These are phyloP conservation scores for Carassius auratus DNA, from an alignment of 2,113 vertebrate species.

Conservation along the genomic window DNA sequence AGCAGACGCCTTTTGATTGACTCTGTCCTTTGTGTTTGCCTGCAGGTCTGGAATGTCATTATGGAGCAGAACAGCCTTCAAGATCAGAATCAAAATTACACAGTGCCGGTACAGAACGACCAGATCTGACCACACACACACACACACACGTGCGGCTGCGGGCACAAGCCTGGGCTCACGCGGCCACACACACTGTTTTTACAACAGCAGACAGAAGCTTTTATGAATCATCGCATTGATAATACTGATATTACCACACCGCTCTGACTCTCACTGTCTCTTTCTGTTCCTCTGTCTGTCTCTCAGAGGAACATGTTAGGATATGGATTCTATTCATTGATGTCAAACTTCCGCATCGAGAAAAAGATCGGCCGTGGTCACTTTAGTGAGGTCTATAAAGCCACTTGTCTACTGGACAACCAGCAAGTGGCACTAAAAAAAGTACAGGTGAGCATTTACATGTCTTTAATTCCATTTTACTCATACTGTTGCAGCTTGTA, in stretches of 20 bases:
- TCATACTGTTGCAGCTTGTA: not conserved
- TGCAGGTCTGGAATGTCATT: constrained; percentile 32
- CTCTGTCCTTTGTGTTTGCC: constrained; percentile 23
- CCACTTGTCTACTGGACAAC: constrained; percentile 85
- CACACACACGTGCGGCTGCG: not conserved
- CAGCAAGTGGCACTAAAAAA: constrained; percentile 92
- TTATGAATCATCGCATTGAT: not conserved
- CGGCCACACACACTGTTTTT: not conserved
- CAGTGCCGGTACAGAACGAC: constrained; percentile 15
- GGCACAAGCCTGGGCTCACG: not conserved
- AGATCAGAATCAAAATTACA: constrained; percentile 42
- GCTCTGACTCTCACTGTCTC: not conserved
- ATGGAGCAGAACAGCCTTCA: constrained; percentile 44
- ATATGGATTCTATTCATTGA: constrained; percentile 67
- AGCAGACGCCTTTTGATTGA: constrained; percentile 7
- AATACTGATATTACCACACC: not conserved
- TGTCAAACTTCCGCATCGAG: constrained; percentile 90
- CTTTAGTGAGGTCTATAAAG: constrained; percentile 95
- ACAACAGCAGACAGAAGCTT: not conserved
- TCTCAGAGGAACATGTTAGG: constrained; percentile 42
- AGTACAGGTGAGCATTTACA: constrained; percentile 81
- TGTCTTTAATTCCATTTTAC: not conserved
- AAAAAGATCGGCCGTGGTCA: constrained; percentile 94
- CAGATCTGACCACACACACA: constrained; percentile 34
- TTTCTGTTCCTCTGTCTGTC: constrained; percentile 2